These are phyloP conservation scores for Halcyon chelicuti DNA, from an alignment of 2,797 vertebrate species.

Conservation along the genomic window DNA sequence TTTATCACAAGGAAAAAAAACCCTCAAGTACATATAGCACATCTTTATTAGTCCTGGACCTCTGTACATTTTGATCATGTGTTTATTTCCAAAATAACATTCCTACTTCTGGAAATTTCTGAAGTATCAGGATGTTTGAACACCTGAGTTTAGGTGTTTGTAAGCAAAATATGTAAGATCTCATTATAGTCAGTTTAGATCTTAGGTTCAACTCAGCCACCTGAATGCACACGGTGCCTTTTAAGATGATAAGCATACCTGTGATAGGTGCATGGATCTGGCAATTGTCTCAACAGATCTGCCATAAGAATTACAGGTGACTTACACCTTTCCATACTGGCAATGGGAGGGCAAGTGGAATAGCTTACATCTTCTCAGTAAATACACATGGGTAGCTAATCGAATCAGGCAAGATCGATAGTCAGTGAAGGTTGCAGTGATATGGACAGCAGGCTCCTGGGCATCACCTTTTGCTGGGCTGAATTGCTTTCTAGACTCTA, in stretches of 20 bases:
- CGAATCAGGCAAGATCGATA: accelerated
- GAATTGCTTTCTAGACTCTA: neutral
- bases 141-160: neutral
- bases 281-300: neutral
- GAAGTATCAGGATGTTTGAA: neutral
- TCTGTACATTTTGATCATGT: neutral
- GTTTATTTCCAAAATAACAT: neutral
- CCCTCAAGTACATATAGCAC: neutral
- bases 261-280: accelerated
- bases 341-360: too few species aligned
- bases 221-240: neutral
- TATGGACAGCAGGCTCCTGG: neutral
- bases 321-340: neutral
- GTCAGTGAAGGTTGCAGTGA: neutral
- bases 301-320: neutral
- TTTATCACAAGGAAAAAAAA: neutral
- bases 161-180: neutral
- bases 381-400: neutral
- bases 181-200: neutral
- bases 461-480: neutral
- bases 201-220: neutral
- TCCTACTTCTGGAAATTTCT: neutral
- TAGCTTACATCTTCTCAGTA: neutral
- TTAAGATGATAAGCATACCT: neutral
- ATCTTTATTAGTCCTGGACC: neutral